These are phyloP conservation scores for Cladorhizidae sp. DNA, from an alignment of 37 sponge, comb jelly and placozoan genomes.

Conservation along the genomic window DNA sequence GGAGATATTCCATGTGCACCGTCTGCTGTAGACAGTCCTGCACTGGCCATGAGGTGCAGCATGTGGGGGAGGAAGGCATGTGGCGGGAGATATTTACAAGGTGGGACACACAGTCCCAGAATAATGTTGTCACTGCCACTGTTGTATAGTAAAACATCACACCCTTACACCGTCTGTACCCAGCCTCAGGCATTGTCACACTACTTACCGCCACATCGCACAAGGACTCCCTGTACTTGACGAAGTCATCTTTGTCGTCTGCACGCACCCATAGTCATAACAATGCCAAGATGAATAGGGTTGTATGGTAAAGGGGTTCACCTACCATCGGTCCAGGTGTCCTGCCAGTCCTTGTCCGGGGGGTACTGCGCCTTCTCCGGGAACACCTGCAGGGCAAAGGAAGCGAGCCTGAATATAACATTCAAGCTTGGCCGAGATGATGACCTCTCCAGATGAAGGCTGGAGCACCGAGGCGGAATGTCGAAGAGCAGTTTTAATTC, in stretches of 20 bases:
- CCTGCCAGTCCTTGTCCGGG: conserved; percentile 51
- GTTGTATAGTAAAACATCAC: no score
- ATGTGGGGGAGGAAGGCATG: background rate
- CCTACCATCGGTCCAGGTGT: conserved; percentile 51
- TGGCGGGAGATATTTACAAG: background rate
- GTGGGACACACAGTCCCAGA: no score
- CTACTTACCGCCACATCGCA: conserved; percentile 63
- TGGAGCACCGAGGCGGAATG: no score
- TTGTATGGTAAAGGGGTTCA: background rate
- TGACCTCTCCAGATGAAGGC: no score
- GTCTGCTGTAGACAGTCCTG: conserved; percentile 47
- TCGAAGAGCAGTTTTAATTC: no score
- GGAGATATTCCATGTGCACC: conserved; percentile 66
- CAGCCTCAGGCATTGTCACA: no score
- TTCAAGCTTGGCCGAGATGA: no score
- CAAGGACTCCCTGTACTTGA: conserved; percentile 67
- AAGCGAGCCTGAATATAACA: no score
- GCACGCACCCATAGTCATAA: no score
- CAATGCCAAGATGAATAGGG: background rate
- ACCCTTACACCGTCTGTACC: no score
- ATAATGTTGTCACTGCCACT: no score
- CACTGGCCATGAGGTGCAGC: background rate
- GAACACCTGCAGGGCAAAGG: conserved; percentile 32
- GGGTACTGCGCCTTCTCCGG: conserved; percentile 70
- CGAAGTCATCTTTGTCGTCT: conserved; percentile 43